Base-by-base conservation (phyloP, 30 jellyfish, hydroid and myxozoan species). In the Cassiopea xamachana region DNA sequence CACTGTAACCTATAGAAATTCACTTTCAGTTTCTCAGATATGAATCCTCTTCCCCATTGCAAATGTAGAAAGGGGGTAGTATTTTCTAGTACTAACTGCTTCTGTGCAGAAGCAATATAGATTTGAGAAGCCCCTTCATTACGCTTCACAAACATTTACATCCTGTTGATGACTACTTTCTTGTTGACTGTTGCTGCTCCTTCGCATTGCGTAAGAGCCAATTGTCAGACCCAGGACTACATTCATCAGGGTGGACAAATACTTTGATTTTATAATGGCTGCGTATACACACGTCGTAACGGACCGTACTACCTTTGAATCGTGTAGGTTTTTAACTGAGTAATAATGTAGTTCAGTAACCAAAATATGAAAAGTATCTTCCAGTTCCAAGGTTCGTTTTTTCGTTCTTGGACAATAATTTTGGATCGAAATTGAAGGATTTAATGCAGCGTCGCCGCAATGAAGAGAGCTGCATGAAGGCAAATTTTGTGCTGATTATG, bases 201-300 rank as follows among this genome's bases (percentile, higher is more conserved):
- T 27, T 27, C 39, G 39, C 39, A 27, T 27, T 27, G 39, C 39
- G 39, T 27, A 0, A n/a, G n/a, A n/a, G 39, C 39, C 39, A 27
- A 27, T 27, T 27, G 39, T 27, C 39, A 27, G 39, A 27, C 39
- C 39, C 39, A 27, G 39, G 39, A 27, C 39, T 27, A 27, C 39
- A 27, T 27, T 27, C 39, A 27, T 27, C 39, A 27, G 39, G 39
- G 39, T 27, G 39, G 39, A 27, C 39, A 68, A 18, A 44, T 14
- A 18, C 77, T 68, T 68, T 12, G 51, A 71, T 71, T 71, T 64
- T 19, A 43, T 16, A 71, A 71, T 71, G 80, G 80, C 80, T 51
- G 80, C 50, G 80, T 68, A 55, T 19, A 71, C n/a, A 17, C 80
- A 71, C 80, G 80, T 71, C 18, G 55, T 5, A 16, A 4, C 8